These are phyloP conservation scores for Phaethornis superciliosus DNA, from an alignment of 2,113 vertebrate genomes.

Conservation along the genomic window DNA sequence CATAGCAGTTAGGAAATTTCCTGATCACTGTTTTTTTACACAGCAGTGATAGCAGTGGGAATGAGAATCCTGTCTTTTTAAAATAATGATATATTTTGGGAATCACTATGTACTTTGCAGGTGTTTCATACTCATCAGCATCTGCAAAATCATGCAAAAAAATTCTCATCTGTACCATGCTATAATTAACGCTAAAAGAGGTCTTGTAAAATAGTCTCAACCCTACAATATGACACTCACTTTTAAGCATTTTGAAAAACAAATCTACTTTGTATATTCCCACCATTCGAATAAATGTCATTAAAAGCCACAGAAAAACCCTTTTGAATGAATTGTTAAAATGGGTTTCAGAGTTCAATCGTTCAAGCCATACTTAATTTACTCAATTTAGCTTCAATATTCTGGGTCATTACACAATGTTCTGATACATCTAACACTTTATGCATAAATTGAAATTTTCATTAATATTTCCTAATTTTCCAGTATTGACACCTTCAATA, in stretches of 20 bases:
- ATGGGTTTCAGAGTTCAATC: not conserved
- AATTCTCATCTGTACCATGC: not conserved
- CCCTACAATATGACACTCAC: not conserved
- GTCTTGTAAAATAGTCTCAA: not conserved
- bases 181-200: not conserved
- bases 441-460: not conserved
- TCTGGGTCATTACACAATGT: not conserved
- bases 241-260: not conserved
- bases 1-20: not conserved
- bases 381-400: not conserved
- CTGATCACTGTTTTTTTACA: not conserved
- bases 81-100: not conserved
- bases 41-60: not conserved
- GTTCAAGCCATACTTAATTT: not conserved
- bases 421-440: not conserved
- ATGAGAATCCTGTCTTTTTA: not conserved
- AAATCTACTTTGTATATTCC: not conserved
- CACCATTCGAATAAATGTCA: not conserved
- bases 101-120: not conserved
- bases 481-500: not conserved
- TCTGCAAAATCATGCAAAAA: not conserved
- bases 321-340: not conserved
- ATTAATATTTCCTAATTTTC: not conserved
- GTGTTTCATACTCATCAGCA: not conserved
- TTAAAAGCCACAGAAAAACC: not conserved